Evolutionary conservation across 2,113 vertebrate genomes (phyloP).

Genomic region (Hipposideros armiger): DNA sequence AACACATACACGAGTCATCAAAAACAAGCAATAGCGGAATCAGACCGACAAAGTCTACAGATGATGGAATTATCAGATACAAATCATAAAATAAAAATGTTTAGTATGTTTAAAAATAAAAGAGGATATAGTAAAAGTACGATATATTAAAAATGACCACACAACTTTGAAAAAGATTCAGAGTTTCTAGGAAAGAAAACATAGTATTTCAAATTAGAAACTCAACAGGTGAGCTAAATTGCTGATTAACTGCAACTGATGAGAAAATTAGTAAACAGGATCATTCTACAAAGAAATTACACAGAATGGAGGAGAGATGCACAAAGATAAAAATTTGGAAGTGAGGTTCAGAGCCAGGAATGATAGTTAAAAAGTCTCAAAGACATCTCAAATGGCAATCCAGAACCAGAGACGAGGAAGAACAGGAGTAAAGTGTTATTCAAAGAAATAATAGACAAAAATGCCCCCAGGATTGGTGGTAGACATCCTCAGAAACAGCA

Average conservation of each 20-base stretch:
- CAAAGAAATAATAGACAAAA: background rate
- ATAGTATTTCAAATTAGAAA: slow-evolving; percentile 13
- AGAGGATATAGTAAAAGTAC: background rate
- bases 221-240: background rate
- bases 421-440: background rate
- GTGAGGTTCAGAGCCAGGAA: background rate
- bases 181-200: slow-evolving; percentile 13
- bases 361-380: background rate
- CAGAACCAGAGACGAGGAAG: background rate
- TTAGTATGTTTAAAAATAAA: background rate
- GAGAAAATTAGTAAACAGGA: background rate
- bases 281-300: background rate
- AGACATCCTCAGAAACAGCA: background rate
- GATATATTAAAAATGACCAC: background rate
- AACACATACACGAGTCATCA: background rate
- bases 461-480: background rate
- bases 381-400: background rate
- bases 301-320: background rate
- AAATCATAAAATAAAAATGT: slow-evolving; percentile 19
- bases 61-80: background rate
- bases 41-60: background rate
- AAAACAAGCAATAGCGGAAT: slow-evolving; percentile 35
- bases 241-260: background rate
- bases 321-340: background rate
- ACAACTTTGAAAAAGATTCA: background rate